Evolutionary conservation across 2,113 vertebrate genomes (phyloP), one percentile per base, ranked within the genome.

Genomic region (Zosterops borbonicus): DNA sequence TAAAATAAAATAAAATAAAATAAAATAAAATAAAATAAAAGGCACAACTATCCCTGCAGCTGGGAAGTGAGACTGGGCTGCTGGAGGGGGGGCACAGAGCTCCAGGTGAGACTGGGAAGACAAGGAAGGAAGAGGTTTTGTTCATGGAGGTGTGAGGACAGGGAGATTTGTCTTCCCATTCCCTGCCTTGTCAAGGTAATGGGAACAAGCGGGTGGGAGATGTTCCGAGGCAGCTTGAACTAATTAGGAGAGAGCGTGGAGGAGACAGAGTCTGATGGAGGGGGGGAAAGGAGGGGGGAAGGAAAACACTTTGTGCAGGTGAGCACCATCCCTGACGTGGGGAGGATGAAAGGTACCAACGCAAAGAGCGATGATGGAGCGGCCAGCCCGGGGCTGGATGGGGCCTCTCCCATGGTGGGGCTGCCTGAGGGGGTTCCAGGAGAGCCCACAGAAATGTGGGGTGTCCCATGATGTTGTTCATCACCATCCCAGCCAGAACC

Each of bases 131-230:
- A 56, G 59, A 80, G 37, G 37, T 33, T 90, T 68, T 0, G 0
- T 33, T 80, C 65, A 1, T 1, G 4, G 90, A 79, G 69, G 39
- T 44, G 69, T 63, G 56, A 71, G 90, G 81, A 76, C 3, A 22
- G 49, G 74, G 82, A 87, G 81, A 75, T 92, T 93, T 71, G 87
- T 94, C 77, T 82, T 87, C 77, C 52, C 14, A 0, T 70, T 89
- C 33, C 47, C 83, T 31, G 65, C 18, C 69, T 87, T 70, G 69
- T 91, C 93, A 75, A 80, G 68, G 56, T 87, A 81, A 96, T 74
- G 91, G 83, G 91, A 94, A 87, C 89, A 89, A 86, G 91, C 3
- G 2, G 50, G 73, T 65, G 77, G 81, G 81, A 96, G 90, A 79
- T 58, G 74, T 67, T 96, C 2, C 0, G 90, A 87, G 60, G 74